Evolutionary conservation across 37 sponge, comb jelly and placozoan species (phyloP), one percentile per base, ranked within the genome.

Genomic region (Beroe ovata): DNA sequence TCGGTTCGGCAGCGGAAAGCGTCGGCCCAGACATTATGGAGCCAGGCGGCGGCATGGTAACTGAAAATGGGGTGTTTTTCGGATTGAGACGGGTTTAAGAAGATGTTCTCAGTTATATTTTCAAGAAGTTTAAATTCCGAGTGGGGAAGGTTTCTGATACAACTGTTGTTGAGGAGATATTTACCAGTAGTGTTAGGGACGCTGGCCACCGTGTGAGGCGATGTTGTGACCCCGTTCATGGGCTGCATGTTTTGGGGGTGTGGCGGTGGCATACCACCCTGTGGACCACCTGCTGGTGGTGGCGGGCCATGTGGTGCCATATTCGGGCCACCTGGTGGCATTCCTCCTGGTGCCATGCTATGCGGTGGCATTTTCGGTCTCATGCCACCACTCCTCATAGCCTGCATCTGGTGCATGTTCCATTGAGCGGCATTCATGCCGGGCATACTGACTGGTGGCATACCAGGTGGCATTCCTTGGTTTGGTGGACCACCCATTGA

Each of bases 381-480:
- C 69, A 66, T 66, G 36, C 54, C 54, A n/a, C n/a, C n/a, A 11
- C 30, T 66, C 35, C 69, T 66, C 69, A 66, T 66, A 34, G 69
- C 69, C 69, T 66, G 69, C 25, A 30, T 30, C 69, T 66, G 69
- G 14, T 66, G 69, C 69, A 66, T 66, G 33, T 25, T 30, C 69
- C 69, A 66, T 30, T 66, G 69, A 29, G 25, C 32, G 16, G 25
- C 32, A 66, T 34, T 66, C 69, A 66, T 66, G 3, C 32, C 32
- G 36, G 69, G 69, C 69, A 66, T 66, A 30, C 69, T 30, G 19
- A 4, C 2, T 3, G 36, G 36, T 8, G 69, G 69, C 69, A 66
- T 66, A 33, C 69, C 69, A 32, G 35, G 35, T 8, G 69, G 69
- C 69, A 66, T 66, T 32, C 69, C 69, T 6, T 30, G 32, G 32